These are phyloP conservation scores for Vollenhovia emeryi DNA, from an alignment of 1,140 invertebrate species.

Conservation along the genomic window DNA sequence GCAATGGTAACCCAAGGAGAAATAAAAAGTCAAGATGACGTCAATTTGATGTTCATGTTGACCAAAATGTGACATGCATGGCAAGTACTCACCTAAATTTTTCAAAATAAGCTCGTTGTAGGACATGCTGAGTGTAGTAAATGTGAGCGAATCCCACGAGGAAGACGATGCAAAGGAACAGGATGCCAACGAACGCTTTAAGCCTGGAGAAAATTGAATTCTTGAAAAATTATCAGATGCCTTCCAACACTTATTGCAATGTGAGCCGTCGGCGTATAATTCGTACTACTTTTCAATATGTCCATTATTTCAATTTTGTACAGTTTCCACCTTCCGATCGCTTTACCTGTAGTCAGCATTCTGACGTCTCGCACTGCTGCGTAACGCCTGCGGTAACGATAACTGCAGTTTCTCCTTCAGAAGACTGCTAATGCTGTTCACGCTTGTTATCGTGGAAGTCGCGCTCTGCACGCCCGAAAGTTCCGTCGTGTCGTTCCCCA, in stretches of 20 bases:
- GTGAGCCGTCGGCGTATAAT: neutral
- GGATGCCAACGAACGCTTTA: conserved; percentile 91
- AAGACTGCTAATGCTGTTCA: conserved; percentile 93
- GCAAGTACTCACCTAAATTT: conserved; percentile 86
- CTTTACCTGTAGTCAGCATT: conserved; percentile 83
- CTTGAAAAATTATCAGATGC: neutral
- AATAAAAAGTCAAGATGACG: no score
- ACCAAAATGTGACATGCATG: no score
- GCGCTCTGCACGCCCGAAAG: conserved; percentile 83
- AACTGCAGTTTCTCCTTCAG: conserved; percentile 93
- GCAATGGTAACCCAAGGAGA: no score
- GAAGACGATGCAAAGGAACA: conserved; percentile 93
- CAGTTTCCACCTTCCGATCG: neutral
- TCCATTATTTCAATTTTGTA: neutral
- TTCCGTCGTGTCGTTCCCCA: conserved; percentile 79
- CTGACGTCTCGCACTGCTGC: conserved; percentile 81
- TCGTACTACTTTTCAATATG: neutral
- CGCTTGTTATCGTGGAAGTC: conserved; percentile 91
- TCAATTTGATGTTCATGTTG: no score
- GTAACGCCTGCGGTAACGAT: conserved; percentile 81
- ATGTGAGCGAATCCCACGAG: conserved; percentile 93
- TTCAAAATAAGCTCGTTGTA: conserved; percentile 93
- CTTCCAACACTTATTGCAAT: neutral
- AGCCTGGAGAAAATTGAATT: conserved; percentile 86
- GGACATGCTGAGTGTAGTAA: conserved; percentile 92